Evolutionary conservation across 2,888 invertebrate species (phyloP).

Genomic region (Machimus rusticus): DNA sequence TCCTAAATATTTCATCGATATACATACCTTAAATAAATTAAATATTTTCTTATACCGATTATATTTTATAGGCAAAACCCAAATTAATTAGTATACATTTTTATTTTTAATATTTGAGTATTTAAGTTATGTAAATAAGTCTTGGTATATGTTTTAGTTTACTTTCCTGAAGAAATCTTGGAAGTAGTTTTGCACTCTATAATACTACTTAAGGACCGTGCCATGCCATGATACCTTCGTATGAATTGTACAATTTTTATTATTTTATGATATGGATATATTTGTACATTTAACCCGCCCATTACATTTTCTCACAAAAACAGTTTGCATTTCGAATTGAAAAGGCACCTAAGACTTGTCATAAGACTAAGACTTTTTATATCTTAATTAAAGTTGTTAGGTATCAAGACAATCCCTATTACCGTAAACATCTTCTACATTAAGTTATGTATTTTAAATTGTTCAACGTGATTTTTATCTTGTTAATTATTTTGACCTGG

Average conservation of each 20-base stretch:
- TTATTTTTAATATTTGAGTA: no score
- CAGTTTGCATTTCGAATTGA: not conserved
- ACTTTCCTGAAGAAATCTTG: no score
- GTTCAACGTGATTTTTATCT: not conserved
- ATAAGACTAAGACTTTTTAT: not conserved
- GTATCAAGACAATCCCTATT: no score
- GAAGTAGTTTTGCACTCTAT: no score
- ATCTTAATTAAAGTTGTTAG: not conserved
- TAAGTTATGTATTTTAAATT: not conserved
- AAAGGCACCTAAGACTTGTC: not conserved
- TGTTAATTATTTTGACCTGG: not conserved
- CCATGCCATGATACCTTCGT: no score
- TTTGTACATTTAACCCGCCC: not conserved
- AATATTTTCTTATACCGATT: no score
- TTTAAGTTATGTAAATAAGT: no score
- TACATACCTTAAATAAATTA: not conserved
- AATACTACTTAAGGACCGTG: no score
- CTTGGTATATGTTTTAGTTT: no score
- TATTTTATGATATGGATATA: not conserved
- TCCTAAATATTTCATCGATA: not conserved
- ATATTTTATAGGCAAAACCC: no score
- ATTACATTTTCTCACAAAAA: not conserved
- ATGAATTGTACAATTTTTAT: not conserved
- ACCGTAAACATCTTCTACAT: not conserved
- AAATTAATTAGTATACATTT: no score